Evolutionary conservation across 1,140 invertebrate genomes (phyloP).

Genomic region (Medauroidea extradentata): DNA sequence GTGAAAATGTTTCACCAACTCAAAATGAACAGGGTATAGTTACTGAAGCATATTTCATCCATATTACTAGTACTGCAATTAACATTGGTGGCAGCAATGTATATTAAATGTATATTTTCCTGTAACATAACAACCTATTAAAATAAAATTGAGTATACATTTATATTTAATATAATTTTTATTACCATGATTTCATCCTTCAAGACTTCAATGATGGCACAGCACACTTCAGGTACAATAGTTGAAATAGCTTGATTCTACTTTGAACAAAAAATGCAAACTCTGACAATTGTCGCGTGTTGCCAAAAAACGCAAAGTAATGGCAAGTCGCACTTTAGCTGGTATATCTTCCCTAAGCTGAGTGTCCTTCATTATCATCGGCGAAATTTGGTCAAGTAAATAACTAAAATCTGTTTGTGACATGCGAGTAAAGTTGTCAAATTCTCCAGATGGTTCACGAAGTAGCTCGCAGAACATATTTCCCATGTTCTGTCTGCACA

Average conservation of each 20-base stretch:
- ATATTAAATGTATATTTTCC: too few relatives aligned
- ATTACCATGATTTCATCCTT: conserved; percentile 25
- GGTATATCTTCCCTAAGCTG: conserved; percentile 20
- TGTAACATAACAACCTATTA: too few relatives aligned
- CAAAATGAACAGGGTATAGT: too few relatives aligned
- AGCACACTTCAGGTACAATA: too few relatives aligned
- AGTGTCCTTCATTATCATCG: conserved; percentile 18
- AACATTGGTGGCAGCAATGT: too few relatives aligned
- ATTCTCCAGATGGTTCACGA: conserved; percentile 17
- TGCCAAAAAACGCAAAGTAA: conserved; percentile 32
- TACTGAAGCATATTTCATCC: too few relatives aligned
- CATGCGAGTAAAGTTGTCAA: conserved; percentile 22
- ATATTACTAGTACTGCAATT: too few relatives aligned
- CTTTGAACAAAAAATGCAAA: conserved; percentile 32
- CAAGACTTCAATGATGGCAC: conserved; percentile 23
- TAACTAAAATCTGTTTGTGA: conserved; percentile 20
- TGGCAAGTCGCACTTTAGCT: conserved; percentile 26
- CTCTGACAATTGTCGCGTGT: conserved; percentile 29
- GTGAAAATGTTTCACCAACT: too few relatives aligned
- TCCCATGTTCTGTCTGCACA: too few relatives aligned
- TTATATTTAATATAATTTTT: too few relatives aligned
- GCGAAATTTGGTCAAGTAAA: conserved; percentile 3
- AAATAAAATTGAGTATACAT: too few relatives aligned
- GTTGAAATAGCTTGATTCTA: conserved; percentile 24
- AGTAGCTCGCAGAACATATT: too few relatives aligned